Evolutionary conservation across 2,888 invertebrate genomes (phyloP).

Genomic region (Macrophya annulata): DNA sequence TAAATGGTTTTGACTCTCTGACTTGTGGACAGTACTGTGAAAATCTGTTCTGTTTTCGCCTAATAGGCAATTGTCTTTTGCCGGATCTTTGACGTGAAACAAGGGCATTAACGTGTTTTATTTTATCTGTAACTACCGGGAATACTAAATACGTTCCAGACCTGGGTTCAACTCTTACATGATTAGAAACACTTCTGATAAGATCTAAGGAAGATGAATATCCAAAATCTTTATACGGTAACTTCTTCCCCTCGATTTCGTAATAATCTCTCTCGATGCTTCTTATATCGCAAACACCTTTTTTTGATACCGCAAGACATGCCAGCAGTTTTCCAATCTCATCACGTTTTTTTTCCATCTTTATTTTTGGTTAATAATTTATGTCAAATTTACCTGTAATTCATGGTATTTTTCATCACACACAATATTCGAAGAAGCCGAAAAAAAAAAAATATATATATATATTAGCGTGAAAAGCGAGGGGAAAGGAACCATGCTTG

Average conservation of each 20-base stretch:
- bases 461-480: neutral
- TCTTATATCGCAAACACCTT: constrained; percentile 43
- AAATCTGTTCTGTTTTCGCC: constrained; percentile 1
- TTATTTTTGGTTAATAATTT: neutral
- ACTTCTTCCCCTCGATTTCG: constrained; percentile 62
- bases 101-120: constrained; percentile 68
- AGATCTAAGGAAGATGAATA: constrained; percentile 62
- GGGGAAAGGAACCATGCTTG: neutral
- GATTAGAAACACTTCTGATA: constrained; percentile 62
- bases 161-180: constrained; percentile 55
- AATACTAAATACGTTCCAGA: constrained; percentile 56
- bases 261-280: constrained; percentile 64
- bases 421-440: neutral
- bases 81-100: constrained; percentile 66
- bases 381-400: constrained; percentile 22
- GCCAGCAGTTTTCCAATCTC: constrained; percentile 63
- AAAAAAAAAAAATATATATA: neutral
- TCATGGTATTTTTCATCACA: neutral
- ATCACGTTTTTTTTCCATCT: constrained; percentile 53
- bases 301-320: constrained; percentile 64
- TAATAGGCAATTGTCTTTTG: neutral
- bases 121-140: constrained; percentile 65
- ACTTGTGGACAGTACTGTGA: constrained; percentile 22
- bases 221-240: constrained; percentile 68
- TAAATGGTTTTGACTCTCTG: constrained; percentile 33